These are phyloP conservation scores for Thymelicus sylvestris DNA, from an alignment of 2,888 invertebrate genomes.

Conservation along the genomic window DNA sequence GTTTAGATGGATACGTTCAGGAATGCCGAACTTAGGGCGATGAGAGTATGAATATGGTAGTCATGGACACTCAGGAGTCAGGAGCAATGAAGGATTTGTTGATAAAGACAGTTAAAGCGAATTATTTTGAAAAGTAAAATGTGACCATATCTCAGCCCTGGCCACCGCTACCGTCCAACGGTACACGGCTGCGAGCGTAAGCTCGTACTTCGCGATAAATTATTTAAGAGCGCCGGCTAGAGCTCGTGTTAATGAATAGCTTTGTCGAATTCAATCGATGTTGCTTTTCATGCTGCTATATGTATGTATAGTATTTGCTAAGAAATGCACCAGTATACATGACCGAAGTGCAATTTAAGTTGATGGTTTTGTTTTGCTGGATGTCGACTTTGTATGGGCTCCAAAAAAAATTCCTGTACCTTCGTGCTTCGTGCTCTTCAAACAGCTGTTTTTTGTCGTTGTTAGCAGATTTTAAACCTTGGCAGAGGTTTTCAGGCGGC, in stretches of 20 bases:
- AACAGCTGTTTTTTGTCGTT: too few relatives aligned
- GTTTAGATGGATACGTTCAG: too few relatives aligned
- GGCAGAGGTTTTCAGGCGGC: too few relatives aligned
- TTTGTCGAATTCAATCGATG: slow-evolving; percentile 26
- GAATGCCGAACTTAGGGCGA: too few relatives aligned
- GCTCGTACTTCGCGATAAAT: slow-evolving; percentile 26
- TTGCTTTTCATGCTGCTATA: neutral
- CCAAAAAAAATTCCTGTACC: too few relatives aligned
- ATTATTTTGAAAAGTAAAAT: neutral
- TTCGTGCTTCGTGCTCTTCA: too few relatives aligned
- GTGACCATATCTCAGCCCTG: neutral
- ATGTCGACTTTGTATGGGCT: too few relatives aligned
- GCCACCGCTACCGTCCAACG: slow-evolving; percentile 20
- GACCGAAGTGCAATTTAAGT: neutral
- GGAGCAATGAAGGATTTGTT: neutral
- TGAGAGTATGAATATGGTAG: too few relatives aligned
- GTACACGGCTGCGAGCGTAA: slow-evolving; percentile 20
- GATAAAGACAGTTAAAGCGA: neutral
- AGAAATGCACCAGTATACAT: neutral
- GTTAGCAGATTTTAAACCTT: too few relatives aligned
- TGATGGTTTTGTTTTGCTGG: too few relatives aligned
- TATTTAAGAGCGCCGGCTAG: slow-evolving; percentile 23
- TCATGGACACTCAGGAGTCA: too few relatives aligned
- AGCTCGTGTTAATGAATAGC: slow-evolving; percentile 28
- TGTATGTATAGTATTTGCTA: neutral